Conservation (phyloP, 1,140 invertebrate genomes). For the Ladona fulva region DNA sequence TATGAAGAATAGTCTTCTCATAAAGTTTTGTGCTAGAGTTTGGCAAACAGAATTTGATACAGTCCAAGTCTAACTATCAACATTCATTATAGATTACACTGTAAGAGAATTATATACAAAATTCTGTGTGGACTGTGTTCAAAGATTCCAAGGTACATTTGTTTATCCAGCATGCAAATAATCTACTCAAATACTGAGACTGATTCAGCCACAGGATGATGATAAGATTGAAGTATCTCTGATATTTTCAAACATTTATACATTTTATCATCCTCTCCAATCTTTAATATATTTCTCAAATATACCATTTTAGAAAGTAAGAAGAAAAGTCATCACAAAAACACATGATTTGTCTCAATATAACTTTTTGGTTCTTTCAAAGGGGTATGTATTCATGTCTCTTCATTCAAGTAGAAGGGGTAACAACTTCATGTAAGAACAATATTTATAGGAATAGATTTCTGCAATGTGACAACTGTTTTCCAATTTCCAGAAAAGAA, state of each 20-base stretch:
- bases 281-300: neutral
- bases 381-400: neutral
- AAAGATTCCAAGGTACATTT: neutral
- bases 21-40: neutral
- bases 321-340: slow-evolving; percentile 1
- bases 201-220: neutral
- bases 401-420: neutral
- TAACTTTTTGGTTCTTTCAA: neutral
- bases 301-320: neutral
- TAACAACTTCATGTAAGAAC: neutral
- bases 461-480: neutral
- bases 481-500: neutral
- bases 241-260: neutral
- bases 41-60: slow-evolving; percentile 2
- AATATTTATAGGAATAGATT: neutral
- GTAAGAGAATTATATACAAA: neutral
- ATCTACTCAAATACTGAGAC: neutral
- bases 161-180: neutral
- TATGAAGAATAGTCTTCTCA: slow-evolving; percentile 7
- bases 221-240: neutral
- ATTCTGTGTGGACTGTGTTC: neutral
- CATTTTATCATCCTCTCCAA: neutral
- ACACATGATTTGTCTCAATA: neutral
- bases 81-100: slow-evolving; percentile 6
- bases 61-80: slow-evolving; percentile 6